Evolutionary conservation across 2,797 vertebrate species (phyloP).

Genomic region (Dromococcyx pavoninus): DNA sequence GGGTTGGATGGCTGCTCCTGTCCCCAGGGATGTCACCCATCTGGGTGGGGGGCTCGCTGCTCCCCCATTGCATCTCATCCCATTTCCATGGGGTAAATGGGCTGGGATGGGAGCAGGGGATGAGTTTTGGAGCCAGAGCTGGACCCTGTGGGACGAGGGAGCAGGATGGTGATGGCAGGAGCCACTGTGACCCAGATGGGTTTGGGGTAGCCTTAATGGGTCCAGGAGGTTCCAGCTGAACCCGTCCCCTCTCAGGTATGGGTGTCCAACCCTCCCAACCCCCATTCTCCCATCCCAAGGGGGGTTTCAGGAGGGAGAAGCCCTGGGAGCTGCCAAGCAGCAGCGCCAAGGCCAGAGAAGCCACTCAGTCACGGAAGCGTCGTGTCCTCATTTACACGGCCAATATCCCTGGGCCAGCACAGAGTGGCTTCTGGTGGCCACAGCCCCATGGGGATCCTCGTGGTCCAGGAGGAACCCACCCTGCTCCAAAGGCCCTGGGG

Average conservation of each 20-base stretch:
- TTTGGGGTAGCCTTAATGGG: neutral
- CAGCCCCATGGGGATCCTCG: accelerated
- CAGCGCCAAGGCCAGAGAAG: neutral
- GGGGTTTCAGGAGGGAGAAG: neutral
- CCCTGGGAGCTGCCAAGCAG: neutral
- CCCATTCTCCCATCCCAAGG: accelerated
- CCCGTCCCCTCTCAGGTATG: accelerated
- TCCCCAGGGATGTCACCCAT: neutral
- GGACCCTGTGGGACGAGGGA: too few species aligned
- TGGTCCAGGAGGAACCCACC: neutral
- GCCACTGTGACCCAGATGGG: neutral
- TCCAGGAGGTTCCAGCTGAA: accelerated
- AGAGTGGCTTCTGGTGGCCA: accelerated
- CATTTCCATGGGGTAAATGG: accelerated
- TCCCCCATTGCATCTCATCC: accelerated
- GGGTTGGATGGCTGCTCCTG: neutral
- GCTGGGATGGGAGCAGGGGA: accelerated
- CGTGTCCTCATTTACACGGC: neutral
- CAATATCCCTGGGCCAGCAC: accelerated
- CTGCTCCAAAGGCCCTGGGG: accelerated
- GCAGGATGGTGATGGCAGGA: accelerated
- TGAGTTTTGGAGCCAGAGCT: neutral
- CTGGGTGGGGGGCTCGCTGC: neutral
- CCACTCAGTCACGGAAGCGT: neutral
- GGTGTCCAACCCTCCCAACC: neutral